These are phyloP conservation scores for Heliconius melpomene DNA, from an alignment of 1,140 invertebrate species.

Conservation along the genomic window DNA sequence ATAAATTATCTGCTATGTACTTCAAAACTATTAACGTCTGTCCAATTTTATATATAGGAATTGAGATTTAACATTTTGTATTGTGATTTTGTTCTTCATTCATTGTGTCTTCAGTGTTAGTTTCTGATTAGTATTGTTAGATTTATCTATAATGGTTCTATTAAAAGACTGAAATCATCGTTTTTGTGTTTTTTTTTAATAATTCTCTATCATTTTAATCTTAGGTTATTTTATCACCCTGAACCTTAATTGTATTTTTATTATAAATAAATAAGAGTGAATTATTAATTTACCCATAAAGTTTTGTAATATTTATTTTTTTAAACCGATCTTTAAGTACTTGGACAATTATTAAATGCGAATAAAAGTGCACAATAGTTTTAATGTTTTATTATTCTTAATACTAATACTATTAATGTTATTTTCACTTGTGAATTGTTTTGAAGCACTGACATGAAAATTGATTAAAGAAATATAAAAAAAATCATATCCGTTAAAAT, in stretches of 20 bases:
- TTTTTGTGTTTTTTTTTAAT: conserved; percentile 28
- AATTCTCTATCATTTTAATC: too few species aligned
- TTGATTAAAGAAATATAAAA: neutral
- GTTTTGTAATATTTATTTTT: too few species aligned
- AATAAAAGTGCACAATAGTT: conserved; percentile 8
- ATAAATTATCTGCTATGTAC: conserved; percentile 22
- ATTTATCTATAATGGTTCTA: conserved; percentile 72
- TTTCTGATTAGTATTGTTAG: conserved; percentile 63
- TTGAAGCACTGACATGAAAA: conserved; percentile 4
- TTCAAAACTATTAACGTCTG: conserved; percentile 34
- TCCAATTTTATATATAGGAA: conserved; percentile 40
- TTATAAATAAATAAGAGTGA: too few species aligned
- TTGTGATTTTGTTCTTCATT: conserved; percentile 43
- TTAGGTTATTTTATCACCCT: too few species aligned
- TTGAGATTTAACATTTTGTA: conserved; percentile 39
- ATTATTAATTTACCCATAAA: too few species aligned
- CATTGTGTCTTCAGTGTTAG: conserved; percentile 44
- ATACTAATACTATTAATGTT: conserved; percentile 13
- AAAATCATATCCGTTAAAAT: neutral
- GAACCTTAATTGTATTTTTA: too few species aligned
- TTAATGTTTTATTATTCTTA: conserved; percentile 27
- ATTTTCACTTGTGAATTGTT: neutral
- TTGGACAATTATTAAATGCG: neutral
- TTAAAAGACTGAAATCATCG: conserved; percentile 76
- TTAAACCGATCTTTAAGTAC: too few species aligned